phyloP scores from a whole-genome alignment of 2,113 vertebrate genomes.

The Oryzias javanicus region DNA sequence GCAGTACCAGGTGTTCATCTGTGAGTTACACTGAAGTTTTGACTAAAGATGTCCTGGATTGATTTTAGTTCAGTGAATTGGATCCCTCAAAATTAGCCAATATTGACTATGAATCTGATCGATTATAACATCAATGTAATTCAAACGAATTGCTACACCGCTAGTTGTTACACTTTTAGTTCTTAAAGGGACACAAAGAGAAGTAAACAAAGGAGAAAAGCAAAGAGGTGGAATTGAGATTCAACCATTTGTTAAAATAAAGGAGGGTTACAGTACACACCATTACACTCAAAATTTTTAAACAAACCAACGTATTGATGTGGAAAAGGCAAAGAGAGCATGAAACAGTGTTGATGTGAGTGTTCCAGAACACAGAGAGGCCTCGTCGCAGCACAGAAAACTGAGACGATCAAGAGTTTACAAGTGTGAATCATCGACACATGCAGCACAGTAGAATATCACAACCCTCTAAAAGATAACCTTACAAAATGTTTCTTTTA shows the following conservation, averaged over 20 bases:
- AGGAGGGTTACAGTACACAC: background rate
- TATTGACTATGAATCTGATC: too few relatives aligned
- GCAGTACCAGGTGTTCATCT: too few relatives aligned
- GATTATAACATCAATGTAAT: too few relatives aligned
- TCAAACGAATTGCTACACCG: too few relatives aligned
- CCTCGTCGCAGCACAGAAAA: conserved; percentile 10
- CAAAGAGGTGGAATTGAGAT: too few relatives aligned
- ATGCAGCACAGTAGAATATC: background rate
- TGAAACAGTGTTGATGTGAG: conserved; percentile 4
- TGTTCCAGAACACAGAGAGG: conserved; percentile 7
- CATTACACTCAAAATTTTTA: conserved; percentile 8
- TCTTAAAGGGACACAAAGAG: too few relatives aligned
- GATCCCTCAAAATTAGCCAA: too few relatives aligned
- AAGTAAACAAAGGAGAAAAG: too few relatives aligned
- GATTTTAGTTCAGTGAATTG: too few relatives aligned
- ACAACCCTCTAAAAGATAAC: conserved; percentile 5
- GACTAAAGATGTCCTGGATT: too few relatives aligned
- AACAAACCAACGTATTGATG: conserved; percentile 17
- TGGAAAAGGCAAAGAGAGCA: background rate
- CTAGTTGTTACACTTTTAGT: too few relatives aligned
- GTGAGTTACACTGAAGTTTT: too few relatives aligned
- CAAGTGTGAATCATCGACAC: background rate
- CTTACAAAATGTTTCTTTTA: background rate
- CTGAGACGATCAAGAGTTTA: background rate
- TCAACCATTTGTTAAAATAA: background rate